phyloP scores from a whole-genome alignment of 2,113 vertebrate species.

The Drymodes brunneopygia region DNA sequence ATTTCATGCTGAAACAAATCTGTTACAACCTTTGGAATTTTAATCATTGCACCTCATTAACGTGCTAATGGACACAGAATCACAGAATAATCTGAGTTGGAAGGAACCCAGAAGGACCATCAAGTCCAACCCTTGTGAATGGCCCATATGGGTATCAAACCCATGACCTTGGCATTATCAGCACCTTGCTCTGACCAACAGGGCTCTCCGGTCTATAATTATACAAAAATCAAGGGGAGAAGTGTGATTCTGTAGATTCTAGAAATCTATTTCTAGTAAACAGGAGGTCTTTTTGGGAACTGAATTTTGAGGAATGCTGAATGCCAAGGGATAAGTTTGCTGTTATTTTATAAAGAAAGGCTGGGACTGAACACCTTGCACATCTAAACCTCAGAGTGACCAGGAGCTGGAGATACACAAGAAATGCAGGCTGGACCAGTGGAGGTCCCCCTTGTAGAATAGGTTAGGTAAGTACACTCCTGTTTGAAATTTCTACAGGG shows the following conservation, averaged over 20 bases:
- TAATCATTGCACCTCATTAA: slow-evolving; percentile 85
- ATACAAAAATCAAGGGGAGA: slow-evolving; percentile 36
- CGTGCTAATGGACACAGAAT: slow-evolving; percentile 79
- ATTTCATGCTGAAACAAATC: slow-evolving; percentile 71
- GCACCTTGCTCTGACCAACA: neutral
- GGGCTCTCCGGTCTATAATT: slow-evolving; percentile 65
- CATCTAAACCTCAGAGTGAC: neutral
- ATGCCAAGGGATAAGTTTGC: neutral
- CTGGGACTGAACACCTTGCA: neutral
- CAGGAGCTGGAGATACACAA: neutral
- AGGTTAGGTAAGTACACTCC: neutral
- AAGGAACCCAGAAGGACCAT: neutral
- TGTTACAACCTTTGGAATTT: slow-evolving; percentile 76
- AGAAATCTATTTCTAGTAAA: neutral
- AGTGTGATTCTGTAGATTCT: slow-evolving; percentile 30
- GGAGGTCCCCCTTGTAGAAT: neutral
- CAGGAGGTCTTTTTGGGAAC: neutral
- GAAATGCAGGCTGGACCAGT: neutral
- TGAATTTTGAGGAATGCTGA: neutral
- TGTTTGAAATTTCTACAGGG: neutral
- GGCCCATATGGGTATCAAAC: neutral
- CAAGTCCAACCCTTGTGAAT: neutral
- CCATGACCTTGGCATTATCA: neutral
- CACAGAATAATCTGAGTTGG: neutral
- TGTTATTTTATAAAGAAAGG: neutral